phyloP scores from a whole-genome alignment of 2,888 invertebrate genomes.

The Drosophila mulleri region DNA sequence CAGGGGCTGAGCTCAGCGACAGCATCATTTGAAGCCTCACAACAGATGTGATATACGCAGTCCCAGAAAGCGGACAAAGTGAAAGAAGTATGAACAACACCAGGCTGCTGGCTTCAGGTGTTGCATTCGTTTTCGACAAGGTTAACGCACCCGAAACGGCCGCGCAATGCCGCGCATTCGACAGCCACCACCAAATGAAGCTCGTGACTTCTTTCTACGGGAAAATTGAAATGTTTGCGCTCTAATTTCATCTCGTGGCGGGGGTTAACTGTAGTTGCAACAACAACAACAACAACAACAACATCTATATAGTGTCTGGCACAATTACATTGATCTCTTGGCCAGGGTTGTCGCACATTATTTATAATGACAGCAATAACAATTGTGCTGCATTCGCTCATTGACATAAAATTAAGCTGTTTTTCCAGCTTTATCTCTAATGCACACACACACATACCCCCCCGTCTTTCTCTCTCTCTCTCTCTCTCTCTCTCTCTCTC shows the following conservation, averaged over 20 bases:
- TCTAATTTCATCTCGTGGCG: conserved; percentile 49
- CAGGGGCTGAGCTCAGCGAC: not conserved
- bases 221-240: conserved; percentile 64
- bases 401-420: conserved; percentile 70
- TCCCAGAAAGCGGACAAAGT: not conserved
- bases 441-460: not conserved
- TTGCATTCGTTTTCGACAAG: conserved; percentile 12
- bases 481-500: not conserved
- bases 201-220: conserved; percentile 33
- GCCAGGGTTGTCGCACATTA: conserved; percentile 45
- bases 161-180: conserved; percentile 1
- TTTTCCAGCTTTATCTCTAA: conserved; percentile 19
- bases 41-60: conserved; percentile 55
- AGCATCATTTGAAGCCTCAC: conserved; percentile 22
- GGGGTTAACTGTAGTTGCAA: conserved; percentile 58
- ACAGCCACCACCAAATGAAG: conserved; percentile 27
- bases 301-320: conserved; percentile 53
- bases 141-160: not conserved
- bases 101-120: conserved; percentile 33
- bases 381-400: conserved; percentile 64
- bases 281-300: conserved; percentile 19
- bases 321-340: conserved; percentile 58
- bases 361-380: conserved; percentile 76
- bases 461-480: not conserved
- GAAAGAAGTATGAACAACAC: not conserved